Evolutionary conservation across 2,888 invertebrate species (phyloP), one percentile per base, ranked within the genome.

Genomic region (Eristalinus aeneus): DNA sequence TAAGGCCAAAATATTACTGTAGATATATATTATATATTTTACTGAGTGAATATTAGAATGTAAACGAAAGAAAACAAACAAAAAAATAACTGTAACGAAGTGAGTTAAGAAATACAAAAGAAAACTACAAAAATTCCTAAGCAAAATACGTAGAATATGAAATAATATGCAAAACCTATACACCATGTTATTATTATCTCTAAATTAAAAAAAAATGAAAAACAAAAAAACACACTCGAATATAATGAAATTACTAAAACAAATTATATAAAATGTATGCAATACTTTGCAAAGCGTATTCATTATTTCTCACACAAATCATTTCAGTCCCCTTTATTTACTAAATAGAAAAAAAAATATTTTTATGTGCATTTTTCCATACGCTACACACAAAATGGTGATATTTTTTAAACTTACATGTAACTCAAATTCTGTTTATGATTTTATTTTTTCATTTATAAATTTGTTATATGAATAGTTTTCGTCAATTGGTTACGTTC

Each of bases 1-100:
- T 91, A 92, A 91, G 92, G 90, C 90, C 89, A 90, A 91, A 90
- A 90, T 89, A 91, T 87, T 86, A 88, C 72, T 89, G 89, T 89
- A 89, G 88, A 89, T 89, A 88, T 83, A 87, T 73, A 83, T 79
- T 78, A 82, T 83, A 83, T 87, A 87, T 86, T 86, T 86, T 82
- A 86, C 82, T 78, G 86, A 86, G 86, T 86, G 86, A 86, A 86
- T 86, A 86, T 82, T 81, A 78, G 82, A 65, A 74, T 68, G 56
- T 60, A 81, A 71, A 67, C 12, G 71, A 69, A 46, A 16, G 6
- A 46, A 11, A 56, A 63, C n/a, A n/a, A 76, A 71, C 22, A 76
- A 65, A 60, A 58, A 67, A 65, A 36, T n/a, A n/a, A 27, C 63
- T 69, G 68, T 73, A 74, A 74, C 72, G 71, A 74, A 74, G 61